Conservation (phyloP, 1,140 invertebrate species). For the Drosophila elegans region DNA sequence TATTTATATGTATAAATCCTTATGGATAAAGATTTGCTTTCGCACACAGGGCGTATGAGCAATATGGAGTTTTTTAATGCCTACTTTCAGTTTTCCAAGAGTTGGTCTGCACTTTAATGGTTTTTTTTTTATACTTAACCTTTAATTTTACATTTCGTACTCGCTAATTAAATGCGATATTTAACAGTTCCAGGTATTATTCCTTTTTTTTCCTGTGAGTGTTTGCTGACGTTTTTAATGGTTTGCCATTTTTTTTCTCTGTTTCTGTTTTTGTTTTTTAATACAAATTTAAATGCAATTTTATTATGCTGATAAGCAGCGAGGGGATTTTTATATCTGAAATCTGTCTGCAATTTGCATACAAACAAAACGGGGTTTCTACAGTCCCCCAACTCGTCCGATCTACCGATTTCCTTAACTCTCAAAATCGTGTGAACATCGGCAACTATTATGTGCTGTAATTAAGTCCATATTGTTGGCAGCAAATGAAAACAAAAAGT, state of each 20-base stretch:
- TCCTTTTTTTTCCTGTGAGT: constrained; percentile 6
- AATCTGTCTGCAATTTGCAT: constrained; percentile 57
- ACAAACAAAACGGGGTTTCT: constrained; percentile 57
- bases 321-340: constrained; percentile 38
- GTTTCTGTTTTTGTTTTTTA: constrained; percentile 10
- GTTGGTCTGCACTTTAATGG: neutral
- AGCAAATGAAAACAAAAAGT: neutral
- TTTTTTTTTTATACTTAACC: neutral
- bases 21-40: too few relatives aligned
- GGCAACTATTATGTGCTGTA: constrained; percentile 49
- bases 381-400: neutral
- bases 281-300: constrained; percentile 55
- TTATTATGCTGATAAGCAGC: constrained; percentile 59
- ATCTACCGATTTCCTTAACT: constrained; percentile 18
- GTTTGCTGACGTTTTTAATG: constrained; percentile 14
- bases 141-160: neutral
- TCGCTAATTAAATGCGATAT: constrained; percentile 13
- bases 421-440: constrained; percentile 47
- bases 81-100: neutral
- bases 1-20: too few relatives aligned
- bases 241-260: constrained; percentile 12
- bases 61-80: neutral
- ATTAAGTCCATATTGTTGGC: constrained; percentile 39
- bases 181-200: constrained; percentile 14
- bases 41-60: constrained; percentile 12